Evolutionary conservation across 2,888 invertebrate species (phyloP).

Genomic region (Gerosis bhagava): DNA sequence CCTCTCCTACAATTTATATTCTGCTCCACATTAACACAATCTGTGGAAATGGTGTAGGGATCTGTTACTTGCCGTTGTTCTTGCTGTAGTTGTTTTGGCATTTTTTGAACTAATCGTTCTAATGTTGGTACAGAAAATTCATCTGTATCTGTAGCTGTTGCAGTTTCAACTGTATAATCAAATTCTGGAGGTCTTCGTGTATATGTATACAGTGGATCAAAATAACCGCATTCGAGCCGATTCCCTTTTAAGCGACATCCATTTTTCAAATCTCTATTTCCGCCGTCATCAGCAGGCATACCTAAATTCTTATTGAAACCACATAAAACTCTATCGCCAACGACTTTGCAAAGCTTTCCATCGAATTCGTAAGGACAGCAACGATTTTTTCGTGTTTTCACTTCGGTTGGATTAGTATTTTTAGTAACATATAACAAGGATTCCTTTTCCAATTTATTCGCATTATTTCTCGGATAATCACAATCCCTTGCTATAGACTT

Average conservation of each 20-base stretch:
- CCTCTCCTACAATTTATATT: too few relatives aligned
- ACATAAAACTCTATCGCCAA: slow-evolving; percentile 59
- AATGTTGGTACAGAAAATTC: too few relatives aligned
- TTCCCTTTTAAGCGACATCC: slow-evolving; percentile 57
- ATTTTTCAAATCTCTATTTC: slow-evolving; percentile 38
- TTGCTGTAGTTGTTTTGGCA: too few relatives aligned
- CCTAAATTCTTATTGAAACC: slow-evolving; percentile 60
- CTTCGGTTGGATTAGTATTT: too few relatives aligned
- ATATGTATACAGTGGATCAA: slow-evolving; percentile 47
- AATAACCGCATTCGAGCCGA: slow-evolving; percentile 65
- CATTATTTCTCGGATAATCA: slow-evolving; percentile 6
- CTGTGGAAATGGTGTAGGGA: too few relatives aligned
- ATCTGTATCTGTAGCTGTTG: not conserved
- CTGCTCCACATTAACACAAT: too few relatives aligned
- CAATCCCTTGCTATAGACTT: slow-evolving; percentile 34
- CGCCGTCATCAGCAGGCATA: slow-evolving; percentile 35
- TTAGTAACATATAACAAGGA: too few relatives aligned
- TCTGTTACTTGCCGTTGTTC: too few relatives aligned
- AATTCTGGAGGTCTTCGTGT: slow-evolving; percentile 42
- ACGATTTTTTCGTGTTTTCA: too few relatives aligned
- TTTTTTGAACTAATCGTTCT: too few relatives aligned
- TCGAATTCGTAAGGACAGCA: slow-evolving; percentile 68
- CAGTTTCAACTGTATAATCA: not conserved
- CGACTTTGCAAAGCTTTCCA: slow-evolving; percentile 47
- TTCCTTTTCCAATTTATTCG: too few relatives aligned